Conservation (phyloP, 2,888 invertebrate species). For the Synergus gifuensis region DNA sequence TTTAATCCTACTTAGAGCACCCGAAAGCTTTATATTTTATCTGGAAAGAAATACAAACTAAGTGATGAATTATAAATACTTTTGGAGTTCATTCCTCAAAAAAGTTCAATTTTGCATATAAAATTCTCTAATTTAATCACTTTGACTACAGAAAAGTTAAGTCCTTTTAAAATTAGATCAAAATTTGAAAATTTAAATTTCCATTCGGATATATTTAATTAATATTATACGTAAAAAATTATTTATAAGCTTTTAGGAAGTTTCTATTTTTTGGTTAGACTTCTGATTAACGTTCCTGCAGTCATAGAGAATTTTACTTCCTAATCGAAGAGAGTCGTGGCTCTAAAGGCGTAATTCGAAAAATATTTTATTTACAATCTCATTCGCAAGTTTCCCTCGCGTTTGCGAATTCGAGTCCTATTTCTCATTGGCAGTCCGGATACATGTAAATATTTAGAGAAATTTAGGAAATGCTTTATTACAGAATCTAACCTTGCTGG, state of each 20-base stretch:
- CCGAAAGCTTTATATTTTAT: background rate
- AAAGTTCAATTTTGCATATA: background rate
- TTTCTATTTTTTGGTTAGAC: background rate
- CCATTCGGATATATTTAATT: background rate
- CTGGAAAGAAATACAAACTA: background rate
- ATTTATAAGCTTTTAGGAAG: background rate
- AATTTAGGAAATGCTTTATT: constrained; percentile 33
- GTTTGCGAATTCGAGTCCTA: background rate
- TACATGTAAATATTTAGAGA: background rate
- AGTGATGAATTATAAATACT: background rate
- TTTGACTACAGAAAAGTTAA: background rate
- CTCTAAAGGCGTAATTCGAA: constrained; percentile 17
- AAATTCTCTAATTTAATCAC: background rate
- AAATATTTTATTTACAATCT: constrained; percentile 34
- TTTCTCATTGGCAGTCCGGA: background rate
- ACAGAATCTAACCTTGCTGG: constrained; percentile 44
- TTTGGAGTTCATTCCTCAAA: background rate
- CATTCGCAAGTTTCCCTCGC: constrained; percentile 6
- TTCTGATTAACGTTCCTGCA: background rate
- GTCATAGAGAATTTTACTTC: background rate
- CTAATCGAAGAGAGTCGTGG: background rate
- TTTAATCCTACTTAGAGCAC: constrained; percentile 11
- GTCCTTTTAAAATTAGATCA: background rate
- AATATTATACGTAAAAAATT: background rate
- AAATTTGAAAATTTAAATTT: background rate